Evolutionary conservation across 2,888 invertebrate species (phyloP).

Genomic region (Caenorhabditis sp.): DNA sequence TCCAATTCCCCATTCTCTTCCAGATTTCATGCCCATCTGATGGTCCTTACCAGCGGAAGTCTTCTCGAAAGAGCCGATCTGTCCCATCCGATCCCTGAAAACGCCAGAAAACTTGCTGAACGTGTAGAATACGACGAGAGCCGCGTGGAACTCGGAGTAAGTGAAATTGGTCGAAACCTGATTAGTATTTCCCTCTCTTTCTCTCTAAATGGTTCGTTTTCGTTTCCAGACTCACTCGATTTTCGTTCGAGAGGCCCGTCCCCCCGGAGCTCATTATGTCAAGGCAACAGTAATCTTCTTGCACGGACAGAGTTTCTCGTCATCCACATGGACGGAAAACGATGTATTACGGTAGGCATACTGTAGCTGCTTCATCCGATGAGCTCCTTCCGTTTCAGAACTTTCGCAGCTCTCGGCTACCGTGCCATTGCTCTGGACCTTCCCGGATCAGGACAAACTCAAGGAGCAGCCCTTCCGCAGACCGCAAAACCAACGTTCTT

Average conservation of each 20-base stretch:
- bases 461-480: conserved; percentile 61
- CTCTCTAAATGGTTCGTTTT: background rate
- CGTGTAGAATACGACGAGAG: conserved; percentile 67
- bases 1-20: background rate
- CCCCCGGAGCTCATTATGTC: conserved; percentile 70
- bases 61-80: conserved; percentile 72
- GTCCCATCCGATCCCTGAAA: conserved; percentile 72
- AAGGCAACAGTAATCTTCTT: conserved; percentile 71
- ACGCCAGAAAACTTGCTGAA: conserved; percentile 68
- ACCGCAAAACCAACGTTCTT: conserved; percentile 63
- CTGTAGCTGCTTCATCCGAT: no score
- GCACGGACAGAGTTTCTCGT: conserved; percentile 73
- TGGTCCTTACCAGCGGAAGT: conserved; percentile 35
- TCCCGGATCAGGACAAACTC: conserved; percentile 69
- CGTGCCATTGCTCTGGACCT: conserved; percentile 72
- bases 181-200: background rate
- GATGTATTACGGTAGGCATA: conserved; percentile 51
- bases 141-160: conserved; percentile 65
- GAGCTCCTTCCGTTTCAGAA: conserved; percentile 45
- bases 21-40: background rate
- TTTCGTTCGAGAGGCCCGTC: conserved; percentile 69
- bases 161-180: conserved; percentile 3
- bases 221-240: conserved; percentile 65
- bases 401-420: conserved; percentile 70
- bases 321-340: conserved; percentile 71